Conservation (phyloP, 2,888 invertebrate species). For the Lasioglossum vierecki region DNA sequence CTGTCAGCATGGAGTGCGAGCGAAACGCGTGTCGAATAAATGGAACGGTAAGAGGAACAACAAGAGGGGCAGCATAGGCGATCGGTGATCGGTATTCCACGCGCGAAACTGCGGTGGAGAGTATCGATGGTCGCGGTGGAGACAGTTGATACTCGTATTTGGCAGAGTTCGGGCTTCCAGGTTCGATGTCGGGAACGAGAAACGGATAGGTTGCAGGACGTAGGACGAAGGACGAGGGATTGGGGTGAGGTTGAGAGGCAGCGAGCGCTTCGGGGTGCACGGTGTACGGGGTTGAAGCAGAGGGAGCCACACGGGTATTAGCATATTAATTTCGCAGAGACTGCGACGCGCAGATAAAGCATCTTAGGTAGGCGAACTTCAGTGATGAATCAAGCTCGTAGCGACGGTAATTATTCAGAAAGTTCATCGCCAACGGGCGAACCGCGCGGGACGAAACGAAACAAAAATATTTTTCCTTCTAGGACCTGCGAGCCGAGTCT, state of each 20-base stretch:
- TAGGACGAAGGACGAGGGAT: neutral
- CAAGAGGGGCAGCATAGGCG: neutral
- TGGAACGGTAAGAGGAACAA: neutral
- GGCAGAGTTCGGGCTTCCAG: conserved; percentile 30
- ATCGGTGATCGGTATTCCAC: conserved; percentile 2
- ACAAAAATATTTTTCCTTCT: conserved; percentile 81
- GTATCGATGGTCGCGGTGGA: conserved; percentile 13
- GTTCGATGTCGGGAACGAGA: conserved; percentile 27
- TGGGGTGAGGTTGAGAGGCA: neutral
- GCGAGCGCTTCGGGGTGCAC: conserved; percentile 30
- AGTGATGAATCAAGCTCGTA: conserved; percentile 83
- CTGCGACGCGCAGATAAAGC: conserved; percentile 83
- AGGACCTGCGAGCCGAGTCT: conserved; percentile 59
- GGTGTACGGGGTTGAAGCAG: conserved; percentile 56
- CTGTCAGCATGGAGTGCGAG: neutral
- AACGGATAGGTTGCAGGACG: neutral
- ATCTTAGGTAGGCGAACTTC: conserved; percentile 83
- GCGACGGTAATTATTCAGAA: conserved; percentile 82
- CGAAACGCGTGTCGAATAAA: neutral
- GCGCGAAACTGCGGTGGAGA: conserved; percentile 1
- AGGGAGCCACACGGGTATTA: conserved; percentile 77
- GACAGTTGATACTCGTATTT: conserved; percentile 20
- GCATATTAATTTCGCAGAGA: conserved; percentile 83
- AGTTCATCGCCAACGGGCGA: conserved; percentile 76
- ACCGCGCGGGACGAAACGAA: conserved; percentile 67